A percentile compares a stretch with the other conserved stretches of the same genome.
Evolutionary conservation across 2,797 vertebrate species (phyloP).

Genomic region (Channallabes apus): DNA sequence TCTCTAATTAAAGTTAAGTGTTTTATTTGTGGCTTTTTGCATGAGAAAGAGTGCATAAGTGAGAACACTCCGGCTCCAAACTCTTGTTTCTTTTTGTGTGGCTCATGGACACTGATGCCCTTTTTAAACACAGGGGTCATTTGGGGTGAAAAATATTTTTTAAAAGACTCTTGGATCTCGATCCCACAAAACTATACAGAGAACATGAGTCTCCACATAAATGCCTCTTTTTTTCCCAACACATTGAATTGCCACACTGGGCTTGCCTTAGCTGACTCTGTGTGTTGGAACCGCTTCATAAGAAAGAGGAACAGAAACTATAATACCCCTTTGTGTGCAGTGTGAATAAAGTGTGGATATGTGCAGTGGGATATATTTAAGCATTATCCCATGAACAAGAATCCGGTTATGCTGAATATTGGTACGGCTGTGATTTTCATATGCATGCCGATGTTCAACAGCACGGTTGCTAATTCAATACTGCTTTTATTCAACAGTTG

Average conservation of each 20-base stretch:
- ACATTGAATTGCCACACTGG: conserved; percentile 18
- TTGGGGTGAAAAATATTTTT: conserved; percentile 60
- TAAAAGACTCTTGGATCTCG: conserved; percentile 29
- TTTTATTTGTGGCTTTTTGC: conserved; percentile 29
- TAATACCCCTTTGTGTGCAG: conserved; percentile 42
- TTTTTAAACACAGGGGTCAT: conserved; percentile 61
- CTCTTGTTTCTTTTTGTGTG: conserved; percentile 59
- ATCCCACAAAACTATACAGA: conserved; percentile 36
- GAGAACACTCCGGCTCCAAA: conserved; percentile 34
- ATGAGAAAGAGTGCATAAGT: conserved; percentile 21
- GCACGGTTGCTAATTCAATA: not conserved
- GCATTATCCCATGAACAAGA: not conserved
- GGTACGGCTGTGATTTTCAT: not conserved
- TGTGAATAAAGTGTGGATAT: conserved; percentile 41
- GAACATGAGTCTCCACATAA: conserved; percentile 31
- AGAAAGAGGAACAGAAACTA: conserved; percentile 29
- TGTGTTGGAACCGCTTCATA: conserved; percentile 33
- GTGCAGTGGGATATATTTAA: conserved; percentile 16
- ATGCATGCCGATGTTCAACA: not conserved
- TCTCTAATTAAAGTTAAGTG: conserved; percentile 61
- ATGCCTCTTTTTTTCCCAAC: conserved; percentile 31
- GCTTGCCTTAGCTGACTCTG: conserved; percentile 45
- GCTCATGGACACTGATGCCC: conserved; percentile 53
- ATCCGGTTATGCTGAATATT: not conserved
- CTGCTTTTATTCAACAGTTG: not conserved